Base-by-base conservation (phyloP, 2,888 invertebrate species). In the Caenorhabditis panamensis region DNA sequence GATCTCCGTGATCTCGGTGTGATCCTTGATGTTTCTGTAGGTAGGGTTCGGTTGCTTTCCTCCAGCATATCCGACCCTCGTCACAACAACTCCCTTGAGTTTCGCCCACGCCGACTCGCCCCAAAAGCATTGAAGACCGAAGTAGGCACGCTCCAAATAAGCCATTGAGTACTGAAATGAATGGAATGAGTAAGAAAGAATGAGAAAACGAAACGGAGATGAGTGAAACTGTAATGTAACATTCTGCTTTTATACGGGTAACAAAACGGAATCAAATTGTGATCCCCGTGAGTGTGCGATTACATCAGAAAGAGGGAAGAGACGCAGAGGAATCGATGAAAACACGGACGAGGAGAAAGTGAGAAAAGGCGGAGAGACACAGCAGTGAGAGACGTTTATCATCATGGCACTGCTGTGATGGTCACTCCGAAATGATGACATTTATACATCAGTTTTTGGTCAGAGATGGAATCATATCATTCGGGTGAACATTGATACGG, bases 41-140 rank as follows among this genome's bases (percentile, higher is more conserved):
- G 94, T 94, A 82, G 97, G 97, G 90, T 94, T 94, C 82, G 93
- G 93, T 61, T 94, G 94, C 61, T 94, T 94, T 54, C 97, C 97
- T 16, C 96, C 97, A 1, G 96, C 94, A 92, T 96, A 97, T 18
- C 97, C 97, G 36, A 97, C 97, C 82, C 95, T 93, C n/a, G 97
- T 97, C 75, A 95, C 93, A 63, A 96, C 92, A 22, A 97, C 95
- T 67, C 86, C 86, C 58, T 72, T 80, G 49, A 90, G 56, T 75
- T 89, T 88, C 22, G 90, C 90, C 73, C 88, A 90, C 11, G 87
- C 79, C 1, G 86, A 87, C 66, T 90, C 90, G 18, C 90, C 89
- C 90, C 90, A 90, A 75, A 90, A 90, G 82, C 90, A 90, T 72
- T 89, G 88, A 82, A 90, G 86, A 8, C 90, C 89, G 49, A 88